Evolutionary conservation across 1,140 invertebrate species (phyloP).

Genomic region (Mizuhopecten yessoensis): DNA sequence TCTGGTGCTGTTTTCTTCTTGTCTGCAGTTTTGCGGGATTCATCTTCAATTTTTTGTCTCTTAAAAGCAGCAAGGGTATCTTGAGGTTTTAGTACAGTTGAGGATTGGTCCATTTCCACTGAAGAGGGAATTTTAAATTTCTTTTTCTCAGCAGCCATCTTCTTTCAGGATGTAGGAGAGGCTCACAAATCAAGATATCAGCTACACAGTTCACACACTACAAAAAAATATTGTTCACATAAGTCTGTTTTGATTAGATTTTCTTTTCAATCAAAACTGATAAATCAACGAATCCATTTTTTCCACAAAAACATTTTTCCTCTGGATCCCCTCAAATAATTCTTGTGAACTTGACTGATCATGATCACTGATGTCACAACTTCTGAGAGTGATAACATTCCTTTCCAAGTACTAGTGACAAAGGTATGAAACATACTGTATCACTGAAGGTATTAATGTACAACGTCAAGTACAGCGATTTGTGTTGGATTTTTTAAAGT

Average conservation of each 20-base stretch:
- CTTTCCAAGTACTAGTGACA: too few species aligned
- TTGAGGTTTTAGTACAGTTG: not conserved
- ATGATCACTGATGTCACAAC: too few species aligned
- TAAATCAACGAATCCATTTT: not conserved
- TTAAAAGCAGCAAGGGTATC: not conserved
- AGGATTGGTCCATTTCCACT: conserved; percentile 63
- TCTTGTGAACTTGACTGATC: too few species aligned
- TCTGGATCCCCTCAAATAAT: too few species aligned
- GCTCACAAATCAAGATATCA: conserved; percentile 44
- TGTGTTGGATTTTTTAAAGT: too few species aligned
- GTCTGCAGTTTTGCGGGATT: not conserved
- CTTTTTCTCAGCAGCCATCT: conserved; percentile 64
- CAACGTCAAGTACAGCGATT: too few species aligned
- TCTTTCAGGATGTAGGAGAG: not conserved
- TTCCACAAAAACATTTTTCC: too few species aligned
- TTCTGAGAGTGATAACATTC: too few species aligned
- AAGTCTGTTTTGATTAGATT: not conserved
- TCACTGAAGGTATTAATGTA: too few species aligned
- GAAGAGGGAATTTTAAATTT: conserved; percentile 70
- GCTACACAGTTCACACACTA: conserved; percentile 48
- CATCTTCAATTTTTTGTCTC: conserved; percentile 44
- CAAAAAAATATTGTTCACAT: conserved; percentile 12
- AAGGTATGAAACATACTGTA: too few species aligned
- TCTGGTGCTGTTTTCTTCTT: not conserved
- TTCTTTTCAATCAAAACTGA: not conserved